Evolutionary conservation across 2,797 vertebrate genomes (phyloP).

Genomic region (Hemibagrus guttatus): DNA sequence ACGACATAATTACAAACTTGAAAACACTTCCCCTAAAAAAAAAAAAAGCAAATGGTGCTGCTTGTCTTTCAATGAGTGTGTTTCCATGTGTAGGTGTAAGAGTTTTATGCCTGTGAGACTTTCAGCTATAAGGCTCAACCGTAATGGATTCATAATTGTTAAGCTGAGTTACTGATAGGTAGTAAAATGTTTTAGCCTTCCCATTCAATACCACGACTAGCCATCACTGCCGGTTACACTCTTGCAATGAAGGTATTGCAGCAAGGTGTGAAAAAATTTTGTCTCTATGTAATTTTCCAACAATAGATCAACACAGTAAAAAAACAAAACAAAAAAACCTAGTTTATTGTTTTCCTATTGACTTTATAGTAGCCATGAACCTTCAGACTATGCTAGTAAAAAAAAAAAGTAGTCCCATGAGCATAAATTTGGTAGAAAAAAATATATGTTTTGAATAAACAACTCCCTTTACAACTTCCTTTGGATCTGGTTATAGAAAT

Average conservation of each 20-base stretch:
- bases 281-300: not conserved
- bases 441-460: not conserved
- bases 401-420: not conserved
- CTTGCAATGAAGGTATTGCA: not conserved
- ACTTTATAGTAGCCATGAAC: not conserved
- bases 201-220: not conserved
- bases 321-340: not conserved
- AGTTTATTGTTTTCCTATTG: not conserved
- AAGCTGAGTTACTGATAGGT: conserved; percentile 10
- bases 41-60: not conserved
- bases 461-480: not conserved
- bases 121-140: not conserved
- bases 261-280: not conserved
- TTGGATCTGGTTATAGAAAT: not conserved
- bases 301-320: not conserved
- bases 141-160: conserved; percentile 11
- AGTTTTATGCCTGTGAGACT: not conserved
- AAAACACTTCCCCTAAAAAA: not conserved
- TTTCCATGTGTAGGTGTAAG: not conserved
- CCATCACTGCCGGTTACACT: not conserved
- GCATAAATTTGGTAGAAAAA: not conserved
- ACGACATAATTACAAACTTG: not conserved
- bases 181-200: not conserved
- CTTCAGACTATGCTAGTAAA: not conserved
- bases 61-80: not conserved